These are phyloP conservation scores for Ridgeia piscesae DNA, from an alignment of 1,140 invertebrate genomes.

Conservation along the genomic window DNA sequence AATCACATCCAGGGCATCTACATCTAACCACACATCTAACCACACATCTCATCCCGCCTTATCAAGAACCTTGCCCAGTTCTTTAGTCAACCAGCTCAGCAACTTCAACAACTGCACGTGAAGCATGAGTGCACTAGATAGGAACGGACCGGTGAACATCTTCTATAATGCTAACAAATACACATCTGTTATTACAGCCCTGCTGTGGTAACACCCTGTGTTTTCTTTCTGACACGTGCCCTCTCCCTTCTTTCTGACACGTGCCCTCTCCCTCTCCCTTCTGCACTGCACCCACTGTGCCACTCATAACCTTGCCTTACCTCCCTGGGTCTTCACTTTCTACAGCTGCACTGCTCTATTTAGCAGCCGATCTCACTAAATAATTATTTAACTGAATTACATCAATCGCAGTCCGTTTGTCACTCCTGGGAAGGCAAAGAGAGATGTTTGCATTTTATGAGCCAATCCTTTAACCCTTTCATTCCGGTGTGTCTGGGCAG, in stretches of 20 bases:
- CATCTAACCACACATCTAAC: too few relatives aligned
- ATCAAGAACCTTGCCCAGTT: background rate
- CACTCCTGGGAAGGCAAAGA: background rate
- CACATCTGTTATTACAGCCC: background rate
- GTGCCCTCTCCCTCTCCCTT: background rate
- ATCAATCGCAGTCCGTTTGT: background rate
- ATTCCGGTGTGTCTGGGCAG: background rate
- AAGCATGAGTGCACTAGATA: background rate
- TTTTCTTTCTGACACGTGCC: background rate
- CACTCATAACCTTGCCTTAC: background rate
- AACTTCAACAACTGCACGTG: background rate
- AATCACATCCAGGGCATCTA: background rate
- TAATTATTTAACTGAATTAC: background rate
- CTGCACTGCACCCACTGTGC: background rate
- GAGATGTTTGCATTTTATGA: slow-evolving; percentile 1
- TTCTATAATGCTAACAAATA: background rate
- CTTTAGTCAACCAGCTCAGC: background rate
- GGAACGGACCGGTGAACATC: background rate
- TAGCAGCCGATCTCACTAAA: background rate
- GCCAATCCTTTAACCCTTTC: background rate
- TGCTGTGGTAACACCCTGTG: background rate
- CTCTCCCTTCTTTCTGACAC: background rate
- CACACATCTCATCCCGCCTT: background rate
- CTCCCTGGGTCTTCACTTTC: background rate
- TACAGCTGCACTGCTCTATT: background rate